Conservation (phyloP, 1,140 invertebrate genomes). For the Ostrea edulis region DNA sequence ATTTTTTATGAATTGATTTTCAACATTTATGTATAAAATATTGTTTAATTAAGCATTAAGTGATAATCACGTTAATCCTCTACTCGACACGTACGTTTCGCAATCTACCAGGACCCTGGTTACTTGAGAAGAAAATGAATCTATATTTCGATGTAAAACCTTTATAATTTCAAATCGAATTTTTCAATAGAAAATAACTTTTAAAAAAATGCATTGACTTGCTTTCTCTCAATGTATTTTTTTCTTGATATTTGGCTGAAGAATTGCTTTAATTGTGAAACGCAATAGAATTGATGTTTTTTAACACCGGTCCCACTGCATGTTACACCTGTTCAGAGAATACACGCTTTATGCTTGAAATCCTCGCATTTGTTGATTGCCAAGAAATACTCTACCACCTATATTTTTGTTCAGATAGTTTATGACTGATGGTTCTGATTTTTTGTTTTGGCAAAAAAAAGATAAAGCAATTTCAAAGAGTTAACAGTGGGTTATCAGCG, state of each 20-base stretch:
- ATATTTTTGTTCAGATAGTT: conserved; percentile 30
- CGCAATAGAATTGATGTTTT: conserved; percentile 32
- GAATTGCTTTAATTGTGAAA: conserved; percentile 9
- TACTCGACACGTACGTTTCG: no score
- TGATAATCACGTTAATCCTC: no score
- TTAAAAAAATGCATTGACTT: background rate
- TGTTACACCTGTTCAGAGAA: conserved; percentile 3
- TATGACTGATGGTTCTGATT: conserved; percentile 28
- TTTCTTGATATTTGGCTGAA: background rate
- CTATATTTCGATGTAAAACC: no score
- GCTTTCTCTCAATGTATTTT: conserved; percentile 3
- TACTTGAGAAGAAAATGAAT: no score
- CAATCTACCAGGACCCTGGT: no score
- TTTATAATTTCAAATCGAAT: no score
- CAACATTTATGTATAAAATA: no score
- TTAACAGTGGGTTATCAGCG: background rate
- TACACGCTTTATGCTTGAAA: background rate
- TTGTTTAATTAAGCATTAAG: no score
- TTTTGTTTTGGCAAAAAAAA: conserved; percentile 19
- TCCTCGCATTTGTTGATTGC: background rate
- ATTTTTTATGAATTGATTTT: no score
- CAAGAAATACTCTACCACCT: conserved; percentile 16
- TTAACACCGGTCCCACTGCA: background rate
- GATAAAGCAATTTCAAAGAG: conserved; percentile 20
- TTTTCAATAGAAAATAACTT: background rate